These are phyloP conservation scores for Helleia helle DNA, from an alignment of 2,888 invertebrate species.

Conservation along the genomic window DNA sequence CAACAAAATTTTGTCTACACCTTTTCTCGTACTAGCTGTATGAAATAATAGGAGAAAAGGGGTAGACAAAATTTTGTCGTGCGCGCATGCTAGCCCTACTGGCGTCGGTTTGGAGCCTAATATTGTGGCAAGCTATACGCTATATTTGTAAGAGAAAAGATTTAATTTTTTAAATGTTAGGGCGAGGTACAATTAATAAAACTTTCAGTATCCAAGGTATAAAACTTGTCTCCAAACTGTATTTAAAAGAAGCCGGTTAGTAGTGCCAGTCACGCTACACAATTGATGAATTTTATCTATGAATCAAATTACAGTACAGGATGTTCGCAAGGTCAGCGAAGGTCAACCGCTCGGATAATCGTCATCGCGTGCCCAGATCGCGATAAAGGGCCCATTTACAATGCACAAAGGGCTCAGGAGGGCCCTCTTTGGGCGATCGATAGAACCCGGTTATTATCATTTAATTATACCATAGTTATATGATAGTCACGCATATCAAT, in stretches of 20 bases:
- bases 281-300: constrained; percentile 6
- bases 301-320: constrained; percentile 5
- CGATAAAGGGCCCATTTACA: constrained; percentile 13
- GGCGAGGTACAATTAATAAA: too few species aligned
- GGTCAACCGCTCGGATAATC: constrained; percentile 22
- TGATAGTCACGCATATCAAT: constrained; percentile 6
- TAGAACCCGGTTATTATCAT: constrained; percentile 21
- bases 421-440: constrained; percentile 13
- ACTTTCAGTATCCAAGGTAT: too few species aligned
- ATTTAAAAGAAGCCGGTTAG: not conserved
- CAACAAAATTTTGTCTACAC: too few species aligned
- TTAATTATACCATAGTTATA: constrained; percentile 17
- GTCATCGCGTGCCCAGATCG: constrained; percentile 26
- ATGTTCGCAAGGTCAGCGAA: constrained; percentile 11
- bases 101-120: too few species aligned
- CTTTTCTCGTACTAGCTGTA: too few species aligned
- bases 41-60: too few species aligned
- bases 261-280: not conserved
- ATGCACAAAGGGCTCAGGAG: constrained; percentile 8
- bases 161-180: too few species aligned
- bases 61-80: too few species aligned
- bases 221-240: too few species aligned
- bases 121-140: too few species aligned
- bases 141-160: too few species aligned
- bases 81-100: too few species aligned